These are phyloP conservation scores for Drosophila punjabiensis DNA, from an alignment of 1,140 invertebrate species.

Conservation along the genomic window DNA sequence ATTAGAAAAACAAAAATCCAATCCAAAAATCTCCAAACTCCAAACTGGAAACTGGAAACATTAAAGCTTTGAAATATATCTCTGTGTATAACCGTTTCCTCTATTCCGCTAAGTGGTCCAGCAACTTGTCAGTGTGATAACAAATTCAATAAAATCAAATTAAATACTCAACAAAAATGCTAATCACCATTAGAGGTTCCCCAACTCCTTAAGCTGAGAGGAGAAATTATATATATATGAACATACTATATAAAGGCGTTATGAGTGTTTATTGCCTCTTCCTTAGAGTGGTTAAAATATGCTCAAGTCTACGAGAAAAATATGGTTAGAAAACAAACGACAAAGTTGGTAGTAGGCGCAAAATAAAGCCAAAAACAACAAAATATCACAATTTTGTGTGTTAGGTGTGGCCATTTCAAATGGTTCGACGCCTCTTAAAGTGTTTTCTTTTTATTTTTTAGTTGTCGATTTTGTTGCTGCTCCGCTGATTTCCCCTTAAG, in stretches of 20 bases:
- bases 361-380: slow-evolving; percentile 43
- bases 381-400: slow-evolving; percentile 65
- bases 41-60: slow-evolving; percentile 60
- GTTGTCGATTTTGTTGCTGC: slow-evolving; percentile 43
- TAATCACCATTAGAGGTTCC: slow-evolving; percentile 53
- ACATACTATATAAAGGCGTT: neutral
- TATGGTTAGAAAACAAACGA: slow-evolving; percentile 37
- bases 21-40: slow-evolving; percentile 26
- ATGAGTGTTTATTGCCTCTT: slow-evolving; percentile 26
- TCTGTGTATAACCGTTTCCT: slow-evolving; percentile 39
- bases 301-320: slow-evolving; percentile 9
- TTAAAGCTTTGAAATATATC: slow-evolving; percentile 51
- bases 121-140: slow-evolving; percentile 77
- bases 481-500: slow-evolving; percentile 58
- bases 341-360: slow-evolving; percentile 75
- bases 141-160: slow-evolving; percentile 82
- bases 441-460: slow-evolving; percentile 33
- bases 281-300: slow-evolving; percentile 31
- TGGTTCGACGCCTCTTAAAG: slow-evolving; percentile 78
- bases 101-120: slow-evolving; percentile 74
- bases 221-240: slow-evolving; percentile 22
- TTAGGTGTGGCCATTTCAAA: slow-evolving; percentile 83
- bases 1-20: neutral
- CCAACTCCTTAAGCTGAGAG: slow-evolving; percentile 6
- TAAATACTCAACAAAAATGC: slow-evolving; percentile 82